phyloP scores from a whole-genome alignment of 2,888 invertebrate species.

The Rhagonycha lutea region DNA sequence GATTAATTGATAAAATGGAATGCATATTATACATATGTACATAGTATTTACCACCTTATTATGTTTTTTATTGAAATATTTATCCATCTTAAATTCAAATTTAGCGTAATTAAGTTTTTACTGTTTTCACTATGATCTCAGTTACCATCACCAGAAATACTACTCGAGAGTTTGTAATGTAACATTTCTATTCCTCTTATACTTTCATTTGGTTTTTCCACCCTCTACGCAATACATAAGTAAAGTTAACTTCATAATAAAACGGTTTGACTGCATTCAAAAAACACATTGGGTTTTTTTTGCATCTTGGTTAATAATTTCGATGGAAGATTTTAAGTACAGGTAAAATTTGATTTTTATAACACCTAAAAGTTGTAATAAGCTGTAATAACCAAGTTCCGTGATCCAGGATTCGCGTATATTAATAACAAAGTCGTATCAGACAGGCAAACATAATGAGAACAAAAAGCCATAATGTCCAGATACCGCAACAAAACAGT shows the following conservation, averaged over 20 bases:
- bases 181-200: neutral
- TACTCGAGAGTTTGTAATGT: neutral
- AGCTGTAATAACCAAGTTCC: conserved; percentile 19
- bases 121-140: neutral
- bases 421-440: conserved; percentile 29
- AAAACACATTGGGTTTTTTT: neutral
- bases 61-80: no score
- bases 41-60: no score
- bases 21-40: no score
- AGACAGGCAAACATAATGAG: conserved; percentile 26
- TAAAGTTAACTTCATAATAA: neutral
- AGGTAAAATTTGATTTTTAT: conserved; percentile 13
- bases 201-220: neutral
- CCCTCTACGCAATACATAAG: neutral
- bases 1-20: no score
- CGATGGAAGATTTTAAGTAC: neutral
- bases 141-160: neutral
- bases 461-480: conserved; percentile 31
- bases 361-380: conserved; percentile 27
- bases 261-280: neutral
- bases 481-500: conserved; percentile 31
- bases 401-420: conserved; percentile 26
- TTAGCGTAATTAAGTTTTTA: neutral
- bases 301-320: neutral
- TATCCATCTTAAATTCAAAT: neutral